Conservation (phyloP, 1,140 invertebrate genomes). For the Aphidius ervi region DNA sequence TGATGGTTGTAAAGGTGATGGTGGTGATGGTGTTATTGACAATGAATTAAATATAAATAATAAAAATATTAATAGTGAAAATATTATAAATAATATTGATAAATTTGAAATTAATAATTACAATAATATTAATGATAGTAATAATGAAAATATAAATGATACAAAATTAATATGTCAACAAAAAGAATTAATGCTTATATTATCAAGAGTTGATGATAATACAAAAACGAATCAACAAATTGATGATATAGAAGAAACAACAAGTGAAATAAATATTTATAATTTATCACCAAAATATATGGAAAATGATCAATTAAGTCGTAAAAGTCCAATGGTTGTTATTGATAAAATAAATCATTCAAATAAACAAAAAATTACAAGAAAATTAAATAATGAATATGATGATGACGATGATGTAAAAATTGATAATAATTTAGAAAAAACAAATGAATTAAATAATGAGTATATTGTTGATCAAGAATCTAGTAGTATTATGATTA, state of each 20-base stretch:
- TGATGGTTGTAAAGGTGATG: conserved; percentile 18
- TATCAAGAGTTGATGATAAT: conserved; percentile 26
- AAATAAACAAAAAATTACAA: conserved; percentile 4
- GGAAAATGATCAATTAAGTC: conserved; percentile 24
- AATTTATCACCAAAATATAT: conserved; percentile 23
- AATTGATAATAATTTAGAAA: not conserved
- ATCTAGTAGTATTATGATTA: conserved; percentile 36
- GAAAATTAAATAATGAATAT: conserved; percentile 22
- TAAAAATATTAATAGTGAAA: conserved; percentile 3
- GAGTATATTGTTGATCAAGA: conserved; percentile 41
- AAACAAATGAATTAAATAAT: conserved; percentile 27
- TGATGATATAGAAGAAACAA: not conserved
- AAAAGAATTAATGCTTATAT: conserved; percentile 25
- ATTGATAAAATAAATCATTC: conserved; percentile 28
- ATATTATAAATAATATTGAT: conserved; percentile 1
- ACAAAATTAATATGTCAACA: conserved; percentile 3
- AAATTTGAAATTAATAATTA: not conserved
- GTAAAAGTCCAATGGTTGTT: conserved; percentile 22
- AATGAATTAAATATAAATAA: conserved; percentile 9
- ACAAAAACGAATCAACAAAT: not conserved
- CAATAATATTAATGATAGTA: not conserved
- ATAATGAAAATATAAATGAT: not conserved
- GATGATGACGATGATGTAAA: conserved; percentile 7
- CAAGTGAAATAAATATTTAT: not conserved
- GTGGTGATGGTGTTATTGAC: conserved; percentile 17